A percentile compares a stretch with the other conserved stretches of the same genome.
Conservation (phyloP, 2,888 invertebrate genomes). For the Drosophila pegasa region DNA sequence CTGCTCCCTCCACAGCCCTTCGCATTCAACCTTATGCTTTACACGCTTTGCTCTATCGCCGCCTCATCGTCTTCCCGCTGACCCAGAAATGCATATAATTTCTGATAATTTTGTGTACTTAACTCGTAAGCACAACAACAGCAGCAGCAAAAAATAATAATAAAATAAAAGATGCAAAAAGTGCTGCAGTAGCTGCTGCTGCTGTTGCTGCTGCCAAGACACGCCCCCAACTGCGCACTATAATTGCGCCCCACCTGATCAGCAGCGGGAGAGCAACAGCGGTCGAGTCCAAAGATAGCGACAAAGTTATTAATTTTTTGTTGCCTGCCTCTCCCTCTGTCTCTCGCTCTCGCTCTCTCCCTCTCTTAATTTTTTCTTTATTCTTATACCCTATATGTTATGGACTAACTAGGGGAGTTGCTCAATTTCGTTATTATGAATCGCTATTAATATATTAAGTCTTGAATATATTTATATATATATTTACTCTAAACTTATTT, state of each 20-base stretch:
- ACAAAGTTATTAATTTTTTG: conserved; percentile 53
- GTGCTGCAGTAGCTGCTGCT: conserved; percentile 31
- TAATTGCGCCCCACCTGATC: conserved; percentile 78
- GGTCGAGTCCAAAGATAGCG: conserved; percentile 38
- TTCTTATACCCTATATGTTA: conserved; percentile 10
- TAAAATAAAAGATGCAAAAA: conserved; percentile 34
- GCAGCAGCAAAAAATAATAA: conserved; percentile 29
- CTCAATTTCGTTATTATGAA: too few species aligned
- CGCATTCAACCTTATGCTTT: neutral
- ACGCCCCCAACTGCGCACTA: conserved; percentile 60
- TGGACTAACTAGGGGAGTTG: neutral
- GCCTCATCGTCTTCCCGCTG: conserved; percentile 50
- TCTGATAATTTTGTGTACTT: conserved; percentile 80
- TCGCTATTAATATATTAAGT: too few species aligned
- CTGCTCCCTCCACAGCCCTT: neutral
- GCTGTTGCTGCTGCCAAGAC: conserved; percentile 37
- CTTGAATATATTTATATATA: too few species aligned
- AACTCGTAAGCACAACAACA: conserved; percentile 56
- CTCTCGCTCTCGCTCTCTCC: neutral
- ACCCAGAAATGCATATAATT: conserved; percentile 75
- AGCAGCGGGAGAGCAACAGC: conserved; percentile 45
- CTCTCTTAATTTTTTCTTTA: neutral
- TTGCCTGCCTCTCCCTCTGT: conserved; percentile 4
- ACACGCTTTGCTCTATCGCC: conserved; percentile 33
- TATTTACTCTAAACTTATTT: too few species aligned